These are phyloP conservation scores for Sphyrna mokarran DNA, from an alignment of 2,113 vertebrate genomes.

Conservation along the genomic window DNA sequence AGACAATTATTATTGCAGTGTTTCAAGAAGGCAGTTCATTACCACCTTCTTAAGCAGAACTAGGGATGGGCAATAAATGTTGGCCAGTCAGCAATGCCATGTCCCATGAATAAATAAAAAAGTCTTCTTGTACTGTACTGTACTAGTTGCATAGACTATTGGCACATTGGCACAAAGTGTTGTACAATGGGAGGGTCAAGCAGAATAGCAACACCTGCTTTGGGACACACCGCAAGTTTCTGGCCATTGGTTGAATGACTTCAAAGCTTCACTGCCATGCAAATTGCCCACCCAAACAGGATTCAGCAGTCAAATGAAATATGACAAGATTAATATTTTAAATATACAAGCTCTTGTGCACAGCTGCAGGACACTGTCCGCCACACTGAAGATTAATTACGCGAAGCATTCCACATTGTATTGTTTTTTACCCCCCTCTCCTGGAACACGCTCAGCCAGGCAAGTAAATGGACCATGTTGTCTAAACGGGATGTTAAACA, in stretches of 20 bases:
- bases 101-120: too few species aligned
- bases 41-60: too few species aligned
- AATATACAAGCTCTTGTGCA: neutral
- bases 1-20: too few species aligned
- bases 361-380: neutral
- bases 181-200: neutral
- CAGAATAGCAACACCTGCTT: neutral
- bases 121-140: neutral
- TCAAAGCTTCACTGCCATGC: neutral
- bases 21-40: too few species aligned
- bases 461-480: neutral
- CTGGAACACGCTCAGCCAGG: neutral
- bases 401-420: neutral
- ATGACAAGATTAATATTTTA: neutral
- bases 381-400: neutral
- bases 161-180: neutral
- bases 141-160: neutral
- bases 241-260: neutral
- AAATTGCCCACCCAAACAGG: neutral
- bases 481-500: neutral
- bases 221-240: neutral
- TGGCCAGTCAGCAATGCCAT: too few species aligned
- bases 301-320: neutral
- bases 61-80: too few species aligned
- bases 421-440: neutral